Conservation (phyloP, 2,888 invertebrate species). For the Gari tellinella region DNA sequence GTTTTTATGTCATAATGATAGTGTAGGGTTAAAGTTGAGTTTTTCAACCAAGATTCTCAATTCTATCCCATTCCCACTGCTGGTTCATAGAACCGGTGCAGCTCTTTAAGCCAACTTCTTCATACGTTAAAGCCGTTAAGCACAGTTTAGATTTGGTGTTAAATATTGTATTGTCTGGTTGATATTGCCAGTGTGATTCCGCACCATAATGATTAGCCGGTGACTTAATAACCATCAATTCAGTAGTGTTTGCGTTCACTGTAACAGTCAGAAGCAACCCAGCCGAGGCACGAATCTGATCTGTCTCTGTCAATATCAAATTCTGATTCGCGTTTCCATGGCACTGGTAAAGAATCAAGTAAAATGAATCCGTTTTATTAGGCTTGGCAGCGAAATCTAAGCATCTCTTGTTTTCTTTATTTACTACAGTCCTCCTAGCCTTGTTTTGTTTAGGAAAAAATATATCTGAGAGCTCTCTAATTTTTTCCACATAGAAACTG, state of each 20-base stretch:
- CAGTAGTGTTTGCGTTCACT: neutral
- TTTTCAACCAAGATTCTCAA: too few species aligned
- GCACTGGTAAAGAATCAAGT: slow-evolving; percentile 32
- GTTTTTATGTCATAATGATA: too few species aligned
- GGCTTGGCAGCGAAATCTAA: slow-evolving; percentile 18
- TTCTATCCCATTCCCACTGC: too few species aligned
- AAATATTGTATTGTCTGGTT: too few species aligned
- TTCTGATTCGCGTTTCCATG: slow-evolving; percentile 34
- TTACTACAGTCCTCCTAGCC: slow-evolving; percentile 21
- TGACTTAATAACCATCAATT: too few species aligned
- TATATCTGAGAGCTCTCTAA: slow-evolving; percentile 32
- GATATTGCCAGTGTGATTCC: too few species aligned
- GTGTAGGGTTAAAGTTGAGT: too few species aligned
- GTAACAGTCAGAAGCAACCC: slow-evolving; percentile 1
- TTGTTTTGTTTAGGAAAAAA: slow-evolving; percentile 15
- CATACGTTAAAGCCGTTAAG: too few species aligned
- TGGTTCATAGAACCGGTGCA: too few species aligned
- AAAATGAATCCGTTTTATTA: slow-evolving; percentile 15
- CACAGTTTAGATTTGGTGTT: too few species aligned
- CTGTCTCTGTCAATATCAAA: slow-evolving; percentile 26
- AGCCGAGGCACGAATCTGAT: slow-evolving; percentile 26
- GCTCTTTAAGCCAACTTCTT: too few species aligned
- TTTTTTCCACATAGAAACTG: slow-evolving; percentile 28
- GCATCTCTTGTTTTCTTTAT: slow-evolving; percentile 15
- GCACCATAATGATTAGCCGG: too few species aligned